Conservation (phyloP, 2,797 vertebrate genomes). For the Eulemur rubriventer region DNA sequence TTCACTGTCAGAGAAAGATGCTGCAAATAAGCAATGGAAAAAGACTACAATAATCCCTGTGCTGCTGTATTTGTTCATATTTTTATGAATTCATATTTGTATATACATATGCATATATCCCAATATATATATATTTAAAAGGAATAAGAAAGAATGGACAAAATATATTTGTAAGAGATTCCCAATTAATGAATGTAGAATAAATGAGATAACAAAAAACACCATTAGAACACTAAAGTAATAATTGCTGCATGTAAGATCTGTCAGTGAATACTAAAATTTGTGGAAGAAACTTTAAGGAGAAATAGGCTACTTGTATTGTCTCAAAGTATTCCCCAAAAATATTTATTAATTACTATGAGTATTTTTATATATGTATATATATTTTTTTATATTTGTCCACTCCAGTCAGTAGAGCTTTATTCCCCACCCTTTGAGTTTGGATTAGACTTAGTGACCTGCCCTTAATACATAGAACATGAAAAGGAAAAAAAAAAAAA, state of each 20-base stretch:
- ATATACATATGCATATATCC: neutral
- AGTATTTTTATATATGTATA: neutral
- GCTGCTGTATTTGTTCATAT: neutral
- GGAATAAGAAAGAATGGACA: neutral
- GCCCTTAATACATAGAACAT: neutral
- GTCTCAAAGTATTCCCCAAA: neutral
- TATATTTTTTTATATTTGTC: neutral
- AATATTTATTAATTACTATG: neutral
- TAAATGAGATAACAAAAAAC: neutral
- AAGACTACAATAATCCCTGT: neutral
- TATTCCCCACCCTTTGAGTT: neutral
- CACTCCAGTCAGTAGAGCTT: neutral
- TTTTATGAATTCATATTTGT: neutral
- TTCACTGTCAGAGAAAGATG: neutral
- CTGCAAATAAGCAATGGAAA: neutral
- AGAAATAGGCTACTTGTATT: neutral
- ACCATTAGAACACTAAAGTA: neutral
- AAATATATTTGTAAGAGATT: neutral
- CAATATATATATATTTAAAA: neutral
- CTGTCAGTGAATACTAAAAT: neutral
- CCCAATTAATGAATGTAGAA: neutral
- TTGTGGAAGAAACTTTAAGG: neutral
- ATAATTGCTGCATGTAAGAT: neutral
- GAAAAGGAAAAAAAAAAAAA: neutral
- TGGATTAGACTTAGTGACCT: neutral